Evolutionary conservation across 1,140 invertebrate species (phyloP).

Genomic region (Trachymyrmex cornetzi): DNA sequence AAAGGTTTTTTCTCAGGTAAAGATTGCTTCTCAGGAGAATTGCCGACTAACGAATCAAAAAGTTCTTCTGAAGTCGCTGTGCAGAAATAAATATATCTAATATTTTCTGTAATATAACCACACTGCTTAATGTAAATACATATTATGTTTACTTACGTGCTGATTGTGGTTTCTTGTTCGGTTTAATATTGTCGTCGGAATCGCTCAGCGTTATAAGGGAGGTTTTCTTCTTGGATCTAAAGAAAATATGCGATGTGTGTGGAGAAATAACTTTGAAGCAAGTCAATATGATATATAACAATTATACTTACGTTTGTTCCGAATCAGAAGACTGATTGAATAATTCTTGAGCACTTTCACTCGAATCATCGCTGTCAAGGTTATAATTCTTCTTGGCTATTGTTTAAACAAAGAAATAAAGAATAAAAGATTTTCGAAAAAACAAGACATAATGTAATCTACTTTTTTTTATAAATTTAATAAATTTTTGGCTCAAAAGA

Average conservation of each 20-base stretch:
- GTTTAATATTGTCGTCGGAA: conserved; percentile 82
- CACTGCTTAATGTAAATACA: conserved; percentile 14
- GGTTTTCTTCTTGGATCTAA: conserved; percentile 45
- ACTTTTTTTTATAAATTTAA: no score
- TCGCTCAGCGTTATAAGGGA: conserved; percentile 71
- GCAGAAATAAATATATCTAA: conserved; percentile 50
- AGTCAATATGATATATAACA: conserved; percentile 12
- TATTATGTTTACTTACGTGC: conserved; percentile 76
- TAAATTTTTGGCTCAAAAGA: neutral
- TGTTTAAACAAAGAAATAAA: conserved; percentile 31
- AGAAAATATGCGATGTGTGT: neutral
- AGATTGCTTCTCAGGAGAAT: conserved; percentile 72
- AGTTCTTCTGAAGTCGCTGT: conserved; percentile 84
- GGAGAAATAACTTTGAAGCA: neutral
- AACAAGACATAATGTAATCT: conserved; percentile 3
- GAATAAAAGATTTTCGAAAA: neutral
- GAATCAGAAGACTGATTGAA: conserved; percentile 70
- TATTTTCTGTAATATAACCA: conserved; percentile 2
- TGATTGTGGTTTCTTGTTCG: conserved; percentile 77
- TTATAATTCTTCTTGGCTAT: conserved; percentile 81
- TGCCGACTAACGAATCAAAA: conserved; percentile 84
- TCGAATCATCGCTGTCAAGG: conserved; percentile 55
- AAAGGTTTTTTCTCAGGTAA: conserved; percentile 23
- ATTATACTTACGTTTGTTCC: conserved; percentile 69
- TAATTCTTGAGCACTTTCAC: conserved; percentile 70